Conservation (phyloP, 1,140 invertebrate species). For the Drosophila oshimai region DNA sequence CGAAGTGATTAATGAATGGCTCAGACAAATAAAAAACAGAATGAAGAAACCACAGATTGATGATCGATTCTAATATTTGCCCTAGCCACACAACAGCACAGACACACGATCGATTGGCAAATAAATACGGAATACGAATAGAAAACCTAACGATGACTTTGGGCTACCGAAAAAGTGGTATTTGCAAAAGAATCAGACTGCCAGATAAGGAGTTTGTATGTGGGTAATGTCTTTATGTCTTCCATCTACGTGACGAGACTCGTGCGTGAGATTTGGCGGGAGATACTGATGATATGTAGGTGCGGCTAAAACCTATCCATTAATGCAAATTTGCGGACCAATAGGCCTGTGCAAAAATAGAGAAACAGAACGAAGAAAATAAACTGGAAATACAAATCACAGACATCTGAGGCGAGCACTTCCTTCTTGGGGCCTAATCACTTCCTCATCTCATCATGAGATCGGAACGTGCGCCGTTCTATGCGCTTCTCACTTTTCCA, state of each 20-base stretch:
- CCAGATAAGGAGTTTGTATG: constrained; percentile 26
- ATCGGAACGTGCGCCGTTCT: constrained; percentile 66
- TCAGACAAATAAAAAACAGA: neutral
- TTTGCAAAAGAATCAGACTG: constrained; percentile 29
- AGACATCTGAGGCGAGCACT: constrained; percentile 41
- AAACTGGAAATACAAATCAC: constrained; percentile 49
- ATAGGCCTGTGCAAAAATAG: constrained; percentile 38
- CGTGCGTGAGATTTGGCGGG: constrained; percentile 8
- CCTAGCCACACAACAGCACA: constrained; percentile 10
- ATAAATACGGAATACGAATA: constrained; percentile 22
- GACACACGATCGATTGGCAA: constrained; percentile 30
- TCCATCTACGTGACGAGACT: constrained; percentile 26
- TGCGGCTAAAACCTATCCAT: constrained; percentile 7
- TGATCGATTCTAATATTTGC: constrained; percentile 43
- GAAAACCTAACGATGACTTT: constrained; percentile 28
- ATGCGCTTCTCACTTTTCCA: constrained; percentile 74
- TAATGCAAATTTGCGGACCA: constrained; percentile 25
- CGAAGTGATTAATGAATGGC: constrained; percentile 36
- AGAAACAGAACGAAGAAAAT: constrained; percentile 30
- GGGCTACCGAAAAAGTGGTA: constrained; percentile 40
- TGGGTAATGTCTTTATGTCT: constrained; percentile 32
- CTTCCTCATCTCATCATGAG: constrained; percentile 48
- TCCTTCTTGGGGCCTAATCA: constrained; percentile 49
- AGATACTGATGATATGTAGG: no score
- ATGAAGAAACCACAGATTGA: constrained; percentile 19